A percentile compares a stretch with the other conserved stretches of the same genome.
Evolutionary conservation across 2,113 vertebrate species (phyloP).

Genomic region (Heterocephalus glaber): DNA sequence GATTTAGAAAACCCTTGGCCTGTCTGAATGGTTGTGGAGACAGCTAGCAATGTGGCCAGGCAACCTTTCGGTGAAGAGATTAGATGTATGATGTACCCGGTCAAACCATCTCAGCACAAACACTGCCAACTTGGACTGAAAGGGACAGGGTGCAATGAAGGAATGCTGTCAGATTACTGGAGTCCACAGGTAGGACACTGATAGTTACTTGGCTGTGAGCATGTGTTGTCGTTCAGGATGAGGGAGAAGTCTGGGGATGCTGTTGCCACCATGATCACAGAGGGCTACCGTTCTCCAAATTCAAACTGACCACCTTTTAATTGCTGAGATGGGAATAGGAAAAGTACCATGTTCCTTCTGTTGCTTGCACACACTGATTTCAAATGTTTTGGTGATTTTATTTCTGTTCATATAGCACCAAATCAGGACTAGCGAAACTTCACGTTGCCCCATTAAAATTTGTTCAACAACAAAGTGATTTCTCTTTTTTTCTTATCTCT

Average conservation of each 20-base stretch:
- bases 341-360: not conserved
- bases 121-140: not conserved
- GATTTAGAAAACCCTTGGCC: not conserved
- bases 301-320: not conserved
- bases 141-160: not conserved
- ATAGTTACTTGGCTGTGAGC: not conserved
- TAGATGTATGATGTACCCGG: not conserved
- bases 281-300: not conserved
- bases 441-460: not conserved
- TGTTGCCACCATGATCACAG: not conserved
- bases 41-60: not conserved
- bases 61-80: not conserved
- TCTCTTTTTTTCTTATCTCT: not conserved
- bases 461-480: not conserved
- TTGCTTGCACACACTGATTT: not conserved
- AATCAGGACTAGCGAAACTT: not conserved
- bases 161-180: not conserved
- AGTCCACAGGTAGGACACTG: not conserved
- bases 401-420: slow-evolving; percentile 18
- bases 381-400: slow-evolving; percentile 2
- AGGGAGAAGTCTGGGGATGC: not conserved
- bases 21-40: not conserved
- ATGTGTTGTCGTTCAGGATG: not conserved
- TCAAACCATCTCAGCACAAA: not conserved
- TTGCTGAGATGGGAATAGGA: not conserved